Evolutionary conservation across 2,888 invertebrate species (phyloP), one percentile per base, ranked within the genome.

Genomic region (Euproctis similis): DNA sequence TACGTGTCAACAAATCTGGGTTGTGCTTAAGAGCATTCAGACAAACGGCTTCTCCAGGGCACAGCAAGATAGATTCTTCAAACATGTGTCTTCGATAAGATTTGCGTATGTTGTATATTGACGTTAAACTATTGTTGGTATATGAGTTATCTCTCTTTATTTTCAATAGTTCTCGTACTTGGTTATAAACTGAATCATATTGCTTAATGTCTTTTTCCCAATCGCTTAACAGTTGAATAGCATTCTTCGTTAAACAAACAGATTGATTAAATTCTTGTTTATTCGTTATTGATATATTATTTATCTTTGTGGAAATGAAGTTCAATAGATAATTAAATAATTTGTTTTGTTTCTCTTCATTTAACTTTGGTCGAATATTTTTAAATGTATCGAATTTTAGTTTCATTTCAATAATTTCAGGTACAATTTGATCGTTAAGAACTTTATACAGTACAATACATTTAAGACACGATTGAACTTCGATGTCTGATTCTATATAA

Each of bases 1-100:
- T 41, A 7, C 48, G 48, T 8, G 30, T 26, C n/a, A 80, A 39
- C n/a, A 78, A 22, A 6, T 43, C 42, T 3, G 78, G 61, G 12
- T 67, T 59, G 38, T 78, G 71, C 40, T 77, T 78, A 9, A 80
- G 40, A 3, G 62, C 74, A 40, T 78, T 77, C 3, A 76, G 8
- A 28, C 63, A 74, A 4, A 54, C 52, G 24, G 52, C 49, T 46
- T 64, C 60, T 16, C 37, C 43, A 1, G 61, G 55, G 11, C 38
- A 41, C 24, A 75, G 27, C 6, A 43, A 28, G 8, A 78, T 41
- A 1, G 77, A 77, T 24, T 71, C 63, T 17, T 64, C 59, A 38
- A 78, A 74, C 50, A 80, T 43, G 17, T 50, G 31, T 27, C 53
- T 70, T 12, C 58, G 62, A 72, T 71, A 75, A 2, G 59, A 49